Percentiles rank a stretch among this genome's conserved stretches.
Evolutionary conservation across 2,888 invertebrate genomes (phyloP).

Genomic region (Coelinius sp.): DNA sequence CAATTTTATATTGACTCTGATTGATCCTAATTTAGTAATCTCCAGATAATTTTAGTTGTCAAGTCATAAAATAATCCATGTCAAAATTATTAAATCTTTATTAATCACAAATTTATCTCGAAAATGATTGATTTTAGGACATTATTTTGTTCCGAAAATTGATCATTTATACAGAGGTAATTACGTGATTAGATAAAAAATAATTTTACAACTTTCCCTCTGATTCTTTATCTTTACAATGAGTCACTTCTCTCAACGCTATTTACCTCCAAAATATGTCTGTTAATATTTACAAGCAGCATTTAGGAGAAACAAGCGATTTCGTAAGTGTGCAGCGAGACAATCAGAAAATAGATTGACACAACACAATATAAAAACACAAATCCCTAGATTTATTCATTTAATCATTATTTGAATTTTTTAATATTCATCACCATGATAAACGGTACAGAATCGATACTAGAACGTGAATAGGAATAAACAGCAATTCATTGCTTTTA

Average conservation of each 20-base stretch:
- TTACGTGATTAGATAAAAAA: too few relatives aligned
- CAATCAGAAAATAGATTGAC: conserved; percentile 42
- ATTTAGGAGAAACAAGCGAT: conserved; percentile 70
- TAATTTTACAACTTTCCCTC: not conserved
- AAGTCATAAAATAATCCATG: not conserved
- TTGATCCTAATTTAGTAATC: not conserved
- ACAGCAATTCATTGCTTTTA: conserved; percentile 25
- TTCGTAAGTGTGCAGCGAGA: conserved; percentile 68
- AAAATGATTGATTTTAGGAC: not conserved
- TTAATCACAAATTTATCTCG: not conserved
- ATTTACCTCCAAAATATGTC: conserved; percentile 30
- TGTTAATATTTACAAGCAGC: conserved; percentile 68
- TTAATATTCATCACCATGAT: not conserved
- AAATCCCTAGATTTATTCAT: conserved; percentile 35
- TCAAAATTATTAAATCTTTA: not conserved
- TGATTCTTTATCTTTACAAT: not conserved
- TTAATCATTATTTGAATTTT: conserved; percentile 30
- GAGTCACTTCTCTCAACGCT: not conserved
- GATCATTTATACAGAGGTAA: too few relatives aligned
- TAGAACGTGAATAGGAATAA: conserved; percentile 31
- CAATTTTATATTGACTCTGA: not conserved
- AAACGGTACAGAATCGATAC: conserved; percentile 17
- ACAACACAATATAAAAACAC: conserved; percentile 45
- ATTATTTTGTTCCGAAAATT: too few relatives aligned
- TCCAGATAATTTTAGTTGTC: not conserved